phyloP scores from a whole-genome alignment of 2,888 invertebrate genomes.

The Anoplius nigerrimus region DNA sequence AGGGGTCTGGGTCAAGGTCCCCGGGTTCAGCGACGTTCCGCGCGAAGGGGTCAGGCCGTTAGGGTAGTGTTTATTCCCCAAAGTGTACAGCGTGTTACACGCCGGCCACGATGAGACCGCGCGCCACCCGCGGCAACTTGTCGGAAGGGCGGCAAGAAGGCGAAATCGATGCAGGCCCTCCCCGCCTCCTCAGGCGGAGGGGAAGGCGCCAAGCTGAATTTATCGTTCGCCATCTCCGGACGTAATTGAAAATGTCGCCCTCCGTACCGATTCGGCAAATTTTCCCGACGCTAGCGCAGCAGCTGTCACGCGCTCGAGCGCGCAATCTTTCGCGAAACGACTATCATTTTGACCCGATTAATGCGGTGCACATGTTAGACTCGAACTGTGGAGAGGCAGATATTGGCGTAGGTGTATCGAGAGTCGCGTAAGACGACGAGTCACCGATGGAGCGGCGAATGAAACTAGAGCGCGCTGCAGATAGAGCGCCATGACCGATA shows the following conservation, averaged over 20 bases:
- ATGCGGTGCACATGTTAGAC: too few relatives aligned
- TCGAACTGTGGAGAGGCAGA: too few relatives aligned
- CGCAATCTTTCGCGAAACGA: too few relatives aligned
- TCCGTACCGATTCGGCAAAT: too few relatives aligned
- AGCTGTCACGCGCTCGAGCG: too few relatives aligned
- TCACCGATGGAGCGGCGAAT: constrained; percentile 12
- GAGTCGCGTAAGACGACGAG: background rate
- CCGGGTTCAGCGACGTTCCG: constrained; percentile 26
- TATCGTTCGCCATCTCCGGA: too few relatives aligned
- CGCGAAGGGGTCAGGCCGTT: constrained; percentile 36
- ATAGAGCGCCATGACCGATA: constrained; percentile 54
- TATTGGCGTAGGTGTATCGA: background rate
- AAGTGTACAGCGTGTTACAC: constrained; percentile 41
- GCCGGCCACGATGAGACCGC: constrained; percentile 21
- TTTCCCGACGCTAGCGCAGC: too few relatives aligned
- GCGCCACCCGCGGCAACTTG: constrained; percentile 11
- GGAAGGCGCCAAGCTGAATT: too few relatives aligned
- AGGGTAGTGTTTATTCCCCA: constrained; percentile 41
- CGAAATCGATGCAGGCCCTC: constrained; percentile 34
- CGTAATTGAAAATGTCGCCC: too few relatives aligned
- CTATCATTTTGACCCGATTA: too few relatives aligned
- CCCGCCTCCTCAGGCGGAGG: constrained; percentile 24
- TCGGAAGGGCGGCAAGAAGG: constrained; percentile 16
- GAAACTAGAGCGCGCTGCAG: constrained; percentile 55
- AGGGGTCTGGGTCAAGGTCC: constrained; percentile 48